A percentile compares a stretch with the other conserved stretches of the same genome.
Evolutionary conservation across 2,888 invertebrate species (phyloP).

Genomic region (Alsophila aescularia): DNA sequence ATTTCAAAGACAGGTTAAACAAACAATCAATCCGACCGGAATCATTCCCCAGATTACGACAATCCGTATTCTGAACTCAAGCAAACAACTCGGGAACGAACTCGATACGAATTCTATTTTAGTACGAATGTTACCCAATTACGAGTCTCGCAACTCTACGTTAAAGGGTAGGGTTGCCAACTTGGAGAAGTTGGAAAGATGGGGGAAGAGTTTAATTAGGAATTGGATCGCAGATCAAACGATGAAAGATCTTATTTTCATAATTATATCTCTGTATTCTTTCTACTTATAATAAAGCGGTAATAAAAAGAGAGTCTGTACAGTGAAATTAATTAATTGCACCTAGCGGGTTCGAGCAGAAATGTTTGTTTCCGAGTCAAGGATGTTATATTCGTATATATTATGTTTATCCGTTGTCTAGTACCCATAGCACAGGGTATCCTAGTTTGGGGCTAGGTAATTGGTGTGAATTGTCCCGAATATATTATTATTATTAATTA

Average conservation of each 20-base stretch:
- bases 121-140: conserved; percentile 22
- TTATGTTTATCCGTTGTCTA: too few relatives aligned
- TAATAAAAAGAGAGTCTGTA: too few relatives aligned
- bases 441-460: too few relatives aligned
- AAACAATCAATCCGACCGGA: conserved; percentile 11
- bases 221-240: not conserved
- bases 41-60: conserved; percentile 19
- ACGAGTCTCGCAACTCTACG: conserved; percentile 8
- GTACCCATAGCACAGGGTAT: too few relatives aligned
- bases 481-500: too few relatives aligned
- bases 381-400: too few relatives aligned
- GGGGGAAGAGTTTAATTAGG: not conserved
- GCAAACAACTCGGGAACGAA: conserved; percentile 17
- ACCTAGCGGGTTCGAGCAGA: too few relatives aligned
- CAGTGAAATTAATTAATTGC: too few relatives aligned
- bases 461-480: too few relatives aligned
- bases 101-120: conserved; percentile 22
- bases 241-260: not conserved
- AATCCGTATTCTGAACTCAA: conserved; percentile 22
- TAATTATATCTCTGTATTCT: not conserved
- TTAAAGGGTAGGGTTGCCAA: conserved; percentile 18
- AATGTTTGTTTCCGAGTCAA: too few relatives aligned
- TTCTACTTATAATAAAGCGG: too few relatives aligned
- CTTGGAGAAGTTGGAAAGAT: not conserved
- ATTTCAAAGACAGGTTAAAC: conserved; percentile 9